A percentile compares a stretch with the other conserved stretches of the same genome.
These are phyloP conservation scores for Solenopsis fugax DNA, from an alignment of 1,140 invertebrate genomes.

Conservation along the genomic window DNA sequence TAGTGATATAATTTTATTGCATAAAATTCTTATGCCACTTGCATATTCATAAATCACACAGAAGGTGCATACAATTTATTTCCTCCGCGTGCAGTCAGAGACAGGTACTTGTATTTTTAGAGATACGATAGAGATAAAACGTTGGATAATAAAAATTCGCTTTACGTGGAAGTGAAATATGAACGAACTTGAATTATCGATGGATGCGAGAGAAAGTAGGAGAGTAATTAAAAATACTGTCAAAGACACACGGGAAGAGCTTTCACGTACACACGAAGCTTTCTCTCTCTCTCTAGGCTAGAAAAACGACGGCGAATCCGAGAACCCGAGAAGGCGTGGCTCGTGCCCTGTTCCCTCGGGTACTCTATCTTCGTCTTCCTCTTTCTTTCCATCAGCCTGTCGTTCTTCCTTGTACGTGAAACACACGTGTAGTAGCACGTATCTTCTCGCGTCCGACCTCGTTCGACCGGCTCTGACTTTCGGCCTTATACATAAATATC, in stretches of 20 bases:
- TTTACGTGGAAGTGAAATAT: not conserved
- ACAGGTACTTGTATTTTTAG: not conserved
- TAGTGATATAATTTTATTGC: constrained; percentile 38
- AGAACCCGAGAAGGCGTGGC: constrained; percentile 73
- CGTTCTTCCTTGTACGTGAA: constrained; percentile 44
- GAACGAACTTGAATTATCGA: constrained; percentile 63
- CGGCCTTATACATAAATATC: constrained; percentile 81
- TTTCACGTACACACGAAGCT: constrained; percentile 50
- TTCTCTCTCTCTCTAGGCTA: constrained; percentile 62
- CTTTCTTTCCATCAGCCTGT: constrained; percentile 24
- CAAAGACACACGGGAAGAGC: constrained; percentile 31
- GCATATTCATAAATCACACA: constrained; percentile 21
- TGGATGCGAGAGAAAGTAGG: constrained; percentile 20
- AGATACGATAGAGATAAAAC: constrained; percentile 4
- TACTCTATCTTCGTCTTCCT: constrained; percentile 53
- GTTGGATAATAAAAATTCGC: constrained; percentile 28
- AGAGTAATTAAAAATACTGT: constrained; percentile 68
- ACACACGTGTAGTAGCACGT: constrained; percentile 58
- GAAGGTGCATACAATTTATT: constrained; percentile 8
- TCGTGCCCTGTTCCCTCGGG: constrained; percentile 55
- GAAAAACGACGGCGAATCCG: constrained; percentile 58
- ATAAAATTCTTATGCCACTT: constrained; percentile 25
- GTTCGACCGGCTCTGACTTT: constrained; percentile 56
- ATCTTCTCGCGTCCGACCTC: constrained; percentile 33
- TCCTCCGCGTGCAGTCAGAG: not conserved